Evolutionary conservation across 2,113 vertebrate genomes (phyloP), one percentile per base, ranked within the genome.

Genomic region (Camelus bactrianus): DNA sequence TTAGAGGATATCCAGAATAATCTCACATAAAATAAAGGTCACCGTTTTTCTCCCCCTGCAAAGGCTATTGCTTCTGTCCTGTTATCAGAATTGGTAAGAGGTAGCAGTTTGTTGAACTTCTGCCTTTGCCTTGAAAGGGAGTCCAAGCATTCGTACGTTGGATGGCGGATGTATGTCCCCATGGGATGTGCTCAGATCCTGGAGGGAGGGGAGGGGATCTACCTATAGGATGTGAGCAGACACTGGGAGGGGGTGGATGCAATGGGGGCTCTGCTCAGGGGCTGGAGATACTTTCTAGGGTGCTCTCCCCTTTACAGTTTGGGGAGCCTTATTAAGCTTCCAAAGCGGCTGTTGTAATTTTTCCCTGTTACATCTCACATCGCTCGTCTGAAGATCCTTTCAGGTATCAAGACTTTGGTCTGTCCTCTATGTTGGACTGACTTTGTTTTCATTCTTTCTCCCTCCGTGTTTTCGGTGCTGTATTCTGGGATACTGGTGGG

Each of bases 11-110:
- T 67, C 15, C 28, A 76, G 84, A 65, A 10, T n/a, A n/a, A 46
- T 69, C 73, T 92, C 16, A 16, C 16, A 56, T 80, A 79, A 95
- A 54, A 19, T 69, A 22, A 90, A 62, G n/a, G 6, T 73, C 54
- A 1, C 17, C 6, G 86, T 52, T 20, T 20, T 38, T 62, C 56
- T 56, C 7, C 0, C 9, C 56, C 26, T 48, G 6, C 28, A 52
- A 86, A 54, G 52, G 5, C 52, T 35, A 15, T 83, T 79, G 46
- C 60, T 56, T 81, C 75, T 60, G 22, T 42, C 26, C 12, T 8
- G 5, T 62, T 84, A 60, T 42, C 48, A 42, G 11, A 48, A 54
- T 24, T 67, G 65, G 52, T 83, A 81, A 67, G 16, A 79, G n/a
- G 22, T 8, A 4, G 64, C 50, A 50, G 9, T 15, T 22, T 52